Evolutionary conservation across 2,888 invertebrate species (phyloP), one percentile per base, ranked within the genome.

Genomic region (Platerodrilus igneus): DNA sequence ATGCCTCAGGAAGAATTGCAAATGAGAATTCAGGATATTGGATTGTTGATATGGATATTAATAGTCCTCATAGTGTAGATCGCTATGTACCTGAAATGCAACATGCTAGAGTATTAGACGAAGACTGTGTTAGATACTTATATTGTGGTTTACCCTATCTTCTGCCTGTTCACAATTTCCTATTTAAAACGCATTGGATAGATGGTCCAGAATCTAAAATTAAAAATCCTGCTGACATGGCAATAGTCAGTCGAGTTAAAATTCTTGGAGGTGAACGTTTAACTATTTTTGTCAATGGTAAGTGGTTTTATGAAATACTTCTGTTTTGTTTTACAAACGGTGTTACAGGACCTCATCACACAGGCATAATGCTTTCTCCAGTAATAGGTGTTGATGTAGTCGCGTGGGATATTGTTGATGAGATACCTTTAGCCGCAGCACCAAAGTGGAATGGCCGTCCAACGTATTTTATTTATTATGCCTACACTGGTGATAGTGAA

Each of bases 61-160:
- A 85, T 66, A 83, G 83, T 63, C 79, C 79, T 9, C 72, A 73
- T 34, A 73, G 76, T 22, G 73, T 81, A 9, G 71, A 72, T 50
- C 58, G 68, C 8, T 66, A 75, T 44, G 75, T 78, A 38, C 75
- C 76, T 26, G 74, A 76, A 62, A 63, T 76, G 58, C 57, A 58
- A 50, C 60, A 65, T 40, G 69, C 74, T 7, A 52, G 68, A 50
- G 53, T 68, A 36, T 69, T 74, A 15, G 60, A 67, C 10, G 60
- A 70, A 60, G 71, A 79, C 52, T 87, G 87, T 65, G 65, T 70
- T 31, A 67, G 71, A 38, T 73, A 78, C 64, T 66, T 81, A 50
- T 87, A 84, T 68, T 89, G 88, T 68, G 88, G 87, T 39, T 71
- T 83, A 67, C 87, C 89, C 8, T 88, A 85, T 70, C 76, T 79